phyloP scores from a whole-genome alignment of 64 coral and sea anemone genomes.

The Montipora cactus region DNA sequence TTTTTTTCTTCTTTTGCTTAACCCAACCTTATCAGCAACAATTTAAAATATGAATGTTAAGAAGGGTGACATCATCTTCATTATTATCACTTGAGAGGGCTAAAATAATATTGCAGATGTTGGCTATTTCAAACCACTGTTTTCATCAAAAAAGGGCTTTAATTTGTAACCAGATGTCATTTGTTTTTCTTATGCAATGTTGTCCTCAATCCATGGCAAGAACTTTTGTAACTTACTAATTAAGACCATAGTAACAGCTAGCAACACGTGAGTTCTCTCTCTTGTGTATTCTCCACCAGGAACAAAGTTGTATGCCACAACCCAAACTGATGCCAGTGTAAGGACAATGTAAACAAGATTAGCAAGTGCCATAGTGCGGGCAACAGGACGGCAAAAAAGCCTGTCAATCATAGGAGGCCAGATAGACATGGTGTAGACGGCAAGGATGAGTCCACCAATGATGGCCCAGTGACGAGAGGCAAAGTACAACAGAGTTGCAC shows the following conservation, averaged over 20 bases:
- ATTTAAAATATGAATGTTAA: no score
- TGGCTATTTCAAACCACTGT: no score
- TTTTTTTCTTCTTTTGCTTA: no score
- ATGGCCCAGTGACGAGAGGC: constrained; percentile 73
- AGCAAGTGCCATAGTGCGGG: constrained; percentile 67
- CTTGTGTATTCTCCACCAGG: constrained; percentile 92
- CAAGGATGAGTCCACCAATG: constrained; percentile 79
- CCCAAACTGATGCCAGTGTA: constrained; percentile 90
- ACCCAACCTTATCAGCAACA: no score
- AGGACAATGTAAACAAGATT: constrained; percentile 88
- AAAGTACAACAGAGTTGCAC: constrained; percentile 82
- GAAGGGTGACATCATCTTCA: no score
- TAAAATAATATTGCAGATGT: no score
- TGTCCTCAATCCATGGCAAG: no score
- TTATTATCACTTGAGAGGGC: no score
- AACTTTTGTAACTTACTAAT: constrained; percentile 67
- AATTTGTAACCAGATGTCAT: no score
- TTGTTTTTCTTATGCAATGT: no score
- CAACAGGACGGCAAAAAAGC: constrained; percentile 79
- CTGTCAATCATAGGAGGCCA: constrained; percentile 98
- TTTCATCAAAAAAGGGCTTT: no score
- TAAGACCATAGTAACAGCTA: constrained; percentile 79
- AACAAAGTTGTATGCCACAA: constrained; percentile 96
- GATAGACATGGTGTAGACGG: constrained; percentile 87
- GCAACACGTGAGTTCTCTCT: constrained; percentile 85